Percentiles rank a stretch among this genome's conserved stretches.
Evolutionary conservation across 1,140 invertebrate species (phyloP).

Genomic region (Scaptodrosophila lebanonensis): DNA sequence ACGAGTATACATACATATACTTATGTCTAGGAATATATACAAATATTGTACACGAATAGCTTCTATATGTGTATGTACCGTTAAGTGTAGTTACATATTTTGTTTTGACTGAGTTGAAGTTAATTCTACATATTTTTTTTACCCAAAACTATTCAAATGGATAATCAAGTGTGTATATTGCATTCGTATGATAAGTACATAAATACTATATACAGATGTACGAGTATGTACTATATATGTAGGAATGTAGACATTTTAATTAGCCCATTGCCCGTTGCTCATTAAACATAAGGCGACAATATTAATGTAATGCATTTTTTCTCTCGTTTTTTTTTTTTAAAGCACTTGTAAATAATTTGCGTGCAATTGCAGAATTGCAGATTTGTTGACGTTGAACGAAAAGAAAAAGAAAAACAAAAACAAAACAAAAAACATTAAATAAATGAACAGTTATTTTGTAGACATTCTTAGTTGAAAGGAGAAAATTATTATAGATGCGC

Average conservation of each 20-base stretch:
- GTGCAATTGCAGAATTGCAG: constrained; percentile 15
- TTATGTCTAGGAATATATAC: constrained; percentile 7
- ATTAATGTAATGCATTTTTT: constrained; percentile 6
- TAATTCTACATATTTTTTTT: constrained; percentile 13
- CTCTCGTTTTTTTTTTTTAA: constrained; percentile 3
- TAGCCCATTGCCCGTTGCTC: too few relatives aligned
- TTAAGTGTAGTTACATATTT: constrained; percentile 57
- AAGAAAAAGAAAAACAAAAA: constrained; percentile 3
- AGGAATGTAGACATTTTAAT: too few relatives aligned
- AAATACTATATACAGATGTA: constrained; percentile 1
- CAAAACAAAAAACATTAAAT: background rate
- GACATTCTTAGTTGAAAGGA: too few relatives aligned
- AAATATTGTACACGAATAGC: background rate
- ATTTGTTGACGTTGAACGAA: too few relatives aligned
- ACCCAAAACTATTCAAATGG: too few relatives aligned
- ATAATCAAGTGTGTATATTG: too few relatives aligned
- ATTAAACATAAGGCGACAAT: background rate
- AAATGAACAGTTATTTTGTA: too few relatives aligned
- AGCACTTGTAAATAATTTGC: constrained; percentile 56
- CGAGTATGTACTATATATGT: too few relatives aligned
- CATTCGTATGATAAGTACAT: constrained; percentile 1
- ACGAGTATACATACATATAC: background rate
- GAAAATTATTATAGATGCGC: too few relatives aligned
- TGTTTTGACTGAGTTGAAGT: constrained; percentile 67
- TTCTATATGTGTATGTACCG: constrained; percentile 17